A percentile compares a stretch with the other conserved stretches of the same genome.
Evolutionary conservation across 2,888 invertebrate species (phyloP).

Genomic region (Blomia tropicalis): DNA sequence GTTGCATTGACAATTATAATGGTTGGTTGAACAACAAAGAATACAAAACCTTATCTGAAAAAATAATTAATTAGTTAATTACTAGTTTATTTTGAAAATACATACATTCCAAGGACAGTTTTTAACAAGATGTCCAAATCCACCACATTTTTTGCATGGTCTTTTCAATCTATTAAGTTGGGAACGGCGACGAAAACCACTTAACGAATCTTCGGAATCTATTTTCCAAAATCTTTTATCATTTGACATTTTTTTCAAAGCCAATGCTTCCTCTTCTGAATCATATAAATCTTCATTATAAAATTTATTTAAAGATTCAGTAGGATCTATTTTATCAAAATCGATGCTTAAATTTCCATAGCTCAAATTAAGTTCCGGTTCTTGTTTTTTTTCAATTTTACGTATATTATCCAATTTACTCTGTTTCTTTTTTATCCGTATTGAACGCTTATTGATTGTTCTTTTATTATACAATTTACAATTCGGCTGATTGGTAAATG

Average conservation of each 20-base stretch:
- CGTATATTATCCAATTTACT: not conserved
- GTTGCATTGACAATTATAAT: not conserved
- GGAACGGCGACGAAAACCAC: not conserved
- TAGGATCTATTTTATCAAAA: not conserved
- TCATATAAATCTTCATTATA: conserved; percentile 2
- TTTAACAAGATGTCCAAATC: not conserved
- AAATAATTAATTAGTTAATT: not conserved
- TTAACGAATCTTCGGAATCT: not conserved
- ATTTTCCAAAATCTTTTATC: conserved; percentile 6
- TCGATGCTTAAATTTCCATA: not conserved
- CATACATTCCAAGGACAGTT: not conserved
- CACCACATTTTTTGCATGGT: not conserved
- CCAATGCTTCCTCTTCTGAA: not conserved
- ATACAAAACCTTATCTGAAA: not conserved
- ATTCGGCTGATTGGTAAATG: not conserved
- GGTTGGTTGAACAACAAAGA: not conserved
- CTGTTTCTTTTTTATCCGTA: not conserved
- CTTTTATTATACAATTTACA: not conserved
- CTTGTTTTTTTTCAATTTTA: not conserved
- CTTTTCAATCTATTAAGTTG: not conserved
- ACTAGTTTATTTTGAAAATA: not conserved
- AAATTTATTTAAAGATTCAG: not conserved
- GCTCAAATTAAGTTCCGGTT: not conserved
- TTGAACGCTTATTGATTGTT: not conserved
- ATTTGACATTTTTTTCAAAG: not conserved